Base-by-base conservation (phyloP, 2,113 vertebrate genomes). In the Beaufortia kweichowensis region DNA sequence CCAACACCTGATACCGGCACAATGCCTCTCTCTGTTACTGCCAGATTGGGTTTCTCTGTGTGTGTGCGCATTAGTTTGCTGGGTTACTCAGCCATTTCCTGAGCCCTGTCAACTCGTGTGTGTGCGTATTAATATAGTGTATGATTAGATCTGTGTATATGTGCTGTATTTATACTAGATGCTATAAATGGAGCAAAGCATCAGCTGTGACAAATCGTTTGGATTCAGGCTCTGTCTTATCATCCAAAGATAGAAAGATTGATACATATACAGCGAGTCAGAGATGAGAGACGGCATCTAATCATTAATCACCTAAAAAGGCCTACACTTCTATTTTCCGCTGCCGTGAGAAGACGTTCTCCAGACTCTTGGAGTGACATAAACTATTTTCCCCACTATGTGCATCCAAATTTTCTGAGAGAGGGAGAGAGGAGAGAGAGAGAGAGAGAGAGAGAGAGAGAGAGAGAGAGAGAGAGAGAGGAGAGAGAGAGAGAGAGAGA, bases 341-440 rank as follows among this genome's bases (percentile, higher is more conserved):
- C 66, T 76, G 75, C 28, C 48, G n/a, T 76, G 72, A 78, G 39
- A 64, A 69, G 64, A 61, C 61, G 39, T 72, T 73, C 57, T 77
- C 75, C 77, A 80, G 76, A 68, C 64, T 85, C 75, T 67, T 80
- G 80, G 80, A 84, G 77, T 76, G 77, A 50, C 48, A 77, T 72
- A 80, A 85, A 80, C 77, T 74, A 78, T 84, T 82, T 85, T 82
- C 80, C 80, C 46, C 78, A 76, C 75, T 17, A 26, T 69, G 57
- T 31, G 46, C 35, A 66, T 82, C 79, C 79, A 81, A 79, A 59
- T 77, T 81, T 73, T 57, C 76, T 79, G n/a, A n/a, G n/a, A n/a
- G n/a, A n/a, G n/a, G n/a, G n/a, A n/a, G n/a, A n/a, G n/a, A n/a
- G n/a, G n/a, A n/a, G n/a, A n/a, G n/a, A n/a, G n/a, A n/a, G n/a